phyloP scores from a whole-genome alignment of 2,888 invertebrate genomes.

The Conomelus anceps region DNA sequence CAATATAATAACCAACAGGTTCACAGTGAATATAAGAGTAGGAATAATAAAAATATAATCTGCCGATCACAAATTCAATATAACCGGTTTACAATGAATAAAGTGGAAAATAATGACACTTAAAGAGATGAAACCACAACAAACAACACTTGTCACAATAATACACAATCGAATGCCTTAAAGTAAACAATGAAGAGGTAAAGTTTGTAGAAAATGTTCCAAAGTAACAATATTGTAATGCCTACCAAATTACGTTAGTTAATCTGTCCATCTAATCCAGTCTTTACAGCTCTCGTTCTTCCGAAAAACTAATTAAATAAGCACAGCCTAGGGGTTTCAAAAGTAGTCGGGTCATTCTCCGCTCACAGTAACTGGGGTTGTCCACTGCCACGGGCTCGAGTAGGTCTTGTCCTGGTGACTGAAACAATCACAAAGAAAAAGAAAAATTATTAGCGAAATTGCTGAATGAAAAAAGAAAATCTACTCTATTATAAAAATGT shows the following conservation, averaged over 20 bases:
- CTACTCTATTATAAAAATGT: no score
- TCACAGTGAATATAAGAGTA: background rate
- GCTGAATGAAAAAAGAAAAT: no score
- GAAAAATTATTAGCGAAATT: conserved; percentile 21
- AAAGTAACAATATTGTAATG: background rate
- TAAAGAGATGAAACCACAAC: background rate
- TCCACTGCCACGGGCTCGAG: conserved; percentile 58
- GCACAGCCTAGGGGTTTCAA: conserved; percentile 1
- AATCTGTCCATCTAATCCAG: background rate
- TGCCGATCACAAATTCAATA: background rate
- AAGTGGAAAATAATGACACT: background rate
- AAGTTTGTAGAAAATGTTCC: background rate
- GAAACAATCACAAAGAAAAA: conserved; percentile 37
- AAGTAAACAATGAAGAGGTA: background rate
- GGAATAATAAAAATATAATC: background rate
- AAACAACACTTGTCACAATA: background rate
- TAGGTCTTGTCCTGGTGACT: conserved; percentile 52
- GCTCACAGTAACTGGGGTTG: conserved; percentile 53
- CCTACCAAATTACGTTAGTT: background rate
- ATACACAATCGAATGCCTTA: background rate
- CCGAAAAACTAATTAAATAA: background rate
- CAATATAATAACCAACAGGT: background rate
- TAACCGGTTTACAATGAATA: background rate
- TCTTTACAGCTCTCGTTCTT: no score
- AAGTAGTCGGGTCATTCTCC: conserved; percentile 53